These are phyloP conservation scores for Acanthosepion esculentum DNA, from an alignment of 2,888 invertebrate genomes.

Conservation along the genomic window DNA sequence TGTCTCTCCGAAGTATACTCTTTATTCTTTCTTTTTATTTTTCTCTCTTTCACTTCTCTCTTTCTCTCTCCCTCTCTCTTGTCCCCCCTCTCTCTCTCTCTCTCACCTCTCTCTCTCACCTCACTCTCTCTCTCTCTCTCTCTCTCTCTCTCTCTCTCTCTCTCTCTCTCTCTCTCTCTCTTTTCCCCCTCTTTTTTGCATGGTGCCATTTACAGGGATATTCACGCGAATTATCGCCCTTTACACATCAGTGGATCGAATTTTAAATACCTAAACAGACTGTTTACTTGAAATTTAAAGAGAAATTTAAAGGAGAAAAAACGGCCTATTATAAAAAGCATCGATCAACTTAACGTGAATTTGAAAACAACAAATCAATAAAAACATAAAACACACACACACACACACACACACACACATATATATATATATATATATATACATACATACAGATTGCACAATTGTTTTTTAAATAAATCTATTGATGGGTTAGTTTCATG, in stretches of 20 bases:
- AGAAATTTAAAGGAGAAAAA: neutral
- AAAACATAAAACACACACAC: neutral
- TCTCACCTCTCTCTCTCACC: too few species aligned
- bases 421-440: neutral
- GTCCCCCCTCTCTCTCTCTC: neutral
- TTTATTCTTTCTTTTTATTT: too few species aligned
- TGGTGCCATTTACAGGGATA: neutral
- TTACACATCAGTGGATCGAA: neutral
- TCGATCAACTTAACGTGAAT: neutral
- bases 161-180: neutral
- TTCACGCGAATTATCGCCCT: neutral
- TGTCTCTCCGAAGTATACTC: too few species aligned
- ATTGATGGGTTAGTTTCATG: too few species aligned
- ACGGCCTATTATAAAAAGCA: neutral
- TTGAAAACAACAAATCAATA: constrained; percentile 2
- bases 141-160: neutral
- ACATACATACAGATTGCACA: neutral
- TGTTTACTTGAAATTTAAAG: constrained; percentile 21
- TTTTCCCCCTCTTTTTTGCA: neutral
- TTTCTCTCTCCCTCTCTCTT: neutral
- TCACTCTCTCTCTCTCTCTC: neutral
- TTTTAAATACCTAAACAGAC: neutral
- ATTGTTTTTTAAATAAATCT: too few species aligned
- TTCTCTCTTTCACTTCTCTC: neutral
- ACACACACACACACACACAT: neutral